phyloP scores from a whole-genome alignment of 1,140 invertebrate genomes.

The Drosophila obscura region DNA sequence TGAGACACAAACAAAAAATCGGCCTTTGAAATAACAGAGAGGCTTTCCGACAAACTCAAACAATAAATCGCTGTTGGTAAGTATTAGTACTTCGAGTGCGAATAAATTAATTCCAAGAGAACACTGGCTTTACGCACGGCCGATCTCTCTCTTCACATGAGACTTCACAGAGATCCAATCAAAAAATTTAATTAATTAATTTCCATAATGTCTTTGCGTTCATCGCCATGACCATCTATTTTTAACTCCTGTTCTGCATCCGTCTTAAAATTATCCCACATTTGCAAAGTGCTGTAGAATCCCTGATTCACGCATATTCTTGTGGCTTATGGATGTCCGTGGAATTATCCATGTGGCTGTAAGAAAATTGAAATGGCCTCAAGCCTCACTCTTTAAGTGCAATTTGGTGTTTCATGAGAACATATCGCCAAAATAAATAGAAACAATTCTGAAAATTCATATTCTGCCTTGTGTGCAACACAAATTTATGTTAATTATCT shows the following conservation, averaged over 20 bases:
- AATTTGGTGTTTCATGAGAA: constrained; percentile 41
- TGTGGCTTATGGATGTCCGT: no score
- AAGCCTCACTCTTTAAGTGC: constrained; percentile 42
- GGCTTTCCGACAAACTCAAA: no score
- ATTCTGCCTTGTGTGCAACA: constrained; percentile 28
- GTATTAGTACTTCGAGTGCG: constrained; percentile 25
- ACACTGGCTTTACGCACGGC: no score
- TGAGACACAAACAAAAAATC: no score
- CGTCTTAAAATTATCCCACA: constrained; percentile 23
- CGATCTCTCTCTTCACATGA: not conserved
- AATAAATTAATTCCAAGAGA: constrained; percentile 26
- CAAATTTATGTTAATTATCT: constrained; percentile 42
- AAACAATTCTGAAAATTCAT: constrained; percentile 9
- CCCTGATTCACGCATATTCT: no score
- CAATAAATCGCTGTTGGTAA: no score
- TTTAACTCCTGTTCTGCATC: constrained; percentile 2
- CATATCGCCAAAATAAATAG: constrained; percentile 19
- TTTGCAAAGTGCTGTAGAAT: constrained; percentile 1
- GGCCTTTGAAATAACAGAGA: no score
- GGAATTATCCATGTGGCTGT: constrained; percentile 18
- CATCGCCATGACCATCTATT: constrained; percentile 21
- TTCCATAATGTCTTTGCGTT: not conserved
- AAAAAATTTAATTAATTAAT: constrained; percentile 34
- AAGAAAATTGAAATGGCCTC: constrained; percentile 42
- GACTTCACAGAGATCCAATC: constrained; percentile 19